Evolutionary conservation across 2,888 invertebrate species (phyloP), one percentile per base, ranked within the genome.

Genomic region (Chaetogeoica ovagalla): DNA sequence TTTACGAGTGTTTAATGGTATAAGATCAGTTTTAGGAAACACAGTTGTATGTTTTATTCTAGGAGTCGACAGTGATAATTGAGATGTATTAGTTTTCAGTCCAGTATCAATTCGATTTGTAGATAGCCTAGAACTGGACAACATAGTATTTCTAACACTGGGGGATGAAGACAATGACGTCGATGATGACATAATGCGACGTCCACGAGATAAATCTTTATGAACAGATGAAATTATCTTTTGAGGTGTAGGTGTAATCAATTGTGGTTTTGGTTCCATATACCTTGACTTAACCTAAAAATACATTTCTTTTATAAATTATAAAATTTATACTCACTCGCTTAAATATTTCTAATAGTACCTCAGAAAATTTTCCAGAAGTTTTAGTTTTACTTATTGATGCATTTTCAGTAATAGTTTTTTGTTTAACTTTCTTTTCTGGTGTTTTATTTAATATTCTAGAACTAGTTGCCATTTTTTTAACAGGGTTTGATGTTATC

Each of bases 241-340:
- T 60, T 79, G 77, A 30, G 81, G 72, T 55, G 81, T 65, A 81
- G 82, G 79, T 39, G 55, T 62, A 79, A 71, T 83, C 62, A 81
- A 55, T 68, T 62, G 79, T 71, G 79, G 83, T 77, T 82, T 87
- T 4, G 91, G 90, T 83, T 91, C 91, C 83, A 91, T 85, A 84
- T 91, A 91, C 37, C 91, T 87, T 1, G 92, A 89, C 82, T 90
- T 90, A 9, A 87, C 86, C 87, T 87, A 65, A 37, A 84, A 84
- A 62, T 19, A 7, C 43, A 74, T 75, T 73, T 60, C 19, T 57
- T 57, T 57, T 19, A 39, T 69, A 15, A 43, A 13, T 19, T 43
- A 19, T 21, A 75, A 21, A 19, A 59, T 71, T 43, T 66, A 65
- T 55, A 21, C 3, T 13, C 7, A 65, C 39, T 13, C 7, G 39